These are phyloP conservation scores for Scaptomyza montana DNA, from an alignment of 1,140 invertebrate species.

Conservation along the genomic window DNA sequence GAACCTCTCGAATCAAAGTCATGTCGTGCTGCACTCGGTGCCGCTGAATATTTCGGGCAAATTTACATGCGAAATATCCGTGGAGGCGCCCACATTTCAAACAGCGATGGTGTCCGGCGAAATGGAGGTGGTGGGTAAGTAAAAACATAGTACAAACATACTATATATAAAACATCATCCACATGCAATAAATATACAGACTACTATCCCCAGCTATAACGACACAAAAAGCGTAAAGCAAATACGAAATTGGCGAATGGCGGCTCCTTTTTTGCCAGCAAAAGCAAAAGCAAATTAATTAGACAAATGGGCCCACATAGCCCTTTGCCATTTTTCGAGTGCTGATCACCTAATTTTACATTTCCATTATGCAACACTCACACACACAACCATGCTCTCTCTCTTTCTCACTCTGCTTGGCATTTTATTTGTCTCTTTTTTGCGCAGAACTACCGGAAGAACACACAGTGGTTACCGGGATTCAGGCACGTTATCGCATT, in stretches of 20 bases:
- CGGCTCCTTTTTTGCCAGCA: constrained; percentile 18
- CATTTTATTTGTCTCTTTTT: constrained; percentile 14
- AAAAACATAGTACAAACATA: constrained; percentile 6
- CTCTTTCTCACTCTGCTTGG: constrained; percentile 24
- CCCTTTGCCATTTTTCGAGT: constrained; percentile 39
- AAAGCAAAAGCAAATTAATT: constrained; percentile 68
- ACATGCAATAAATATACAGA: constrained; percentile 33
- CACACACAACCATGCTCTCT: constrained; percentile 7
- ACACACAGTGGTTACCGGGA: constrained; percentile 88
- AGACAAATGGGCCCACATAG: constrained; percentile 65
- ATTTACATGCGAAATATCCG: constrained; percentile 93
- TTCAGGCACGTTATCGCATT: constrained; percentile 88
- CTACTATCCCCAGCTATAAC: constrained; percentile 3
- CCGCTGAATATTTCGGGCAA: constrained; percentile 87
- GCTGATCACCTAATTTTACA: constrained; percentile 66
- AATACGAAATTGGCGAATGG: constrained; percentile 37
- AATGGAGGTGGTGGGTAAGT: constrained; percentile 91
- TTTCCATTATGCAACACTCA: constrained; percentile 50
- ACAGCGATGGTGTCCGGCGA: constrained; percentile 89
- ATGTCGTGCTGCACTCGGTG: constrained; percentile 86
- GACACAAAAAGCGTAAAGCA: constrained; percentile 26
- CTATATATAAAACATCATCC: background rate
- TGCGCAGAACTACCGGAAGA: constrained; percentile 88
- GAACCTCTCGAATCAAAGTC: constrained; percentile 86
- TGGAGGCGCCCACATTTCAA: constrained; percentile 93